These are phyloP conservation scores for Iguana delicatissima DNA, from an alignment of 2,797 vertebrate species.

Conservation along the genomic window DNA sequence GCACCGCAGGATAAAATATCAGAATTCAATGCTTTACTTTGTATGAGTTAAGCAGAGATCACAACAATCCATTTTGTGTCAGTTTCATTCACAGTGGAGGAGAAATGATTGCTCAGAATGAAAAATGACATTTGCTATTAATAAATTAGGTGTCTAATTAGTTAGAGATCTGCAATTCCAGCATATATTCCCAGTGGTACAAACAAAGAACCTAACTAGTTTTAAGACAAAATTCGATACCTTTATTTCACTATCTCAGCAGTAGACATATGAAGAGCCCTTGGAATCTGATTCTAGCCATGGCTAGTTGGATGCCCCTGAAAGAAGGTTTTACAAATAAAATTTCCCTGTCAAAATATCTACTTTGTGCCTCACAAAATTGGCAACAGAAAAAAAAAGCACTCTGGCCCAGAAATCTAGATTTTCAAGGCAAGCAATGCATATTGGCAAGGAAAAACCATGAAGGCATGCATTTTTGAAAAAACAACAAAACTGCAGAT, in stretches of 20 bases:
- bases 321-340: no score
- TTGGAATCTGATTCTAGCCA: not conserved
- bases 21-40: slow-evolving; percentile 43
- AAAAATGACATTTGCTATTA: not conserved
- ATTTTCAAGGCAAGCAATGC: not conserved
- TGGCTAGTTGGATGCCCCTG: not conserved
- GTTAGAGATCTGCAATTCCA: slow-evolving; percentile 1
- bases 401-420: not conserved
- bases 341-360: not conserved
- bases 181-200: not conserved
- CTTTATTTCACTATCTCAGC: not conserved
- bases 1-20: slow-evolving; percentile 45
- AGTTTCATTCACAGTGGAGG: not conserved
- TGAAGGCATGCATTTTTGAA: not conserved
- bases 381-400: no score
- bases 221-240: not conserved
- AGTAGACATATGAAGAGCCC: not conserved
- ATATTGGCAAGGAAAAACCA: not conserved
- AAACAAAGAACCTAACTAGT: not conserved
- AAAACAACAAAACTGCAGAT: no score
- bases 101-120: not conserved
- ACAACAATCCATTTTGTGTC: not conserved
- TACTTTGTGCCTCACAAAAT: not conserved
- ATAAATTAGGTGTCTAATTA: slow-evolving; percentile 6
- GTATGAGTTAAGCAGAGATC: slow-evolving; percentile 32